Evolutionary conservation across 53 echinoderm and acorn worm species (phyloP).

Genomic region (Apostichopus leukothele): DNA sequence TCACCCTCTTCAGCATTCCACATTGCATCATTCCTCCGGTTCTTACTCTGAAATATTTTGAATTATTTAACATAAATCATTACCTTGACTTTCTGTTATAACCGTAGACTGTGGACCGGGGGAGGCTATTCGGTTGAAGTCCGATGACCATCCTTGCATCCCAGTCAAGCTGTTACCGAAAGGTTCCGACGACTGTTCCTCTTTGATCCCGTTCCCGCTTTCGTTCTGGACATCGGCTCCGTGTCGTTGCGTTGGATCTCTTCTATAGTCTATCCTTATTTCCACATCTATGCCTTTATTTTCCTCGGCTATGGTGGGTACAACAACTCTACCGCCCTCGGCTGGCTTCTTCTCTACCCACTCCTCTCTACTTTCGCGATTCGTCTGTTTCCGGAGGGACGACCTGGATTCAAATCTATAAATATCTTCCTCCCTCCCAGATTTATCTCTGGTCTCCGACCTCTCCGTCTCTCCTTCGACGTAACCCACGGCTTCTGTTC

Average conservation of each 20-base stretch:
- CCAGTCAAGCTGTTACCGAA: conserved; percentile 82
- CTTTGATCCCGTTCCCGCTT: conserved; percentile 22
- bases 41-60: no score
- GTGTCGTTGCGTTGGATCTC: conserved; percentile 44
- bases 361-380: neutral
- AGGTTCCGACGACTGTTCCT: conserved; percentile 54
- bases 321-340: no score
- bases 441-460: neutral
- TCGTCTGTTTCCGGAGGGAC: neutral
- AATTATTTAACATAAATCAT: no score
- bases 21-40: no score
- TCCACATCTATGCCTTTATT: conserved; percentile 2
- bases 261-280: neutral
- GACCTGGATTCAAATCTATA: conserved; percentile 27
- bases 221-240: conserved; percentile 56
- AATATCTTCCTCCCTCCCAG: conserved; percentile 21
- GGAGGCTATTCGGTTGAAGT: conserved; percentile 48
- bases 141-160: conserved; percentile 88
- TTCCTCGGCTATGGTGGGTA: neutral
- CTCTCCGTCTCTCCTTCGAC: no score
- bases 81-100: neutral
- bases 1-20: no score
- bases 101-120: neutral
- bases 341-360: neutral
- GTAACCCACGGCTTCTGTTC: no score